phyloP scores from a whole-genome alignment of 2,113 vertebrate species.

The Ceuthmochares aereus region DNA sequence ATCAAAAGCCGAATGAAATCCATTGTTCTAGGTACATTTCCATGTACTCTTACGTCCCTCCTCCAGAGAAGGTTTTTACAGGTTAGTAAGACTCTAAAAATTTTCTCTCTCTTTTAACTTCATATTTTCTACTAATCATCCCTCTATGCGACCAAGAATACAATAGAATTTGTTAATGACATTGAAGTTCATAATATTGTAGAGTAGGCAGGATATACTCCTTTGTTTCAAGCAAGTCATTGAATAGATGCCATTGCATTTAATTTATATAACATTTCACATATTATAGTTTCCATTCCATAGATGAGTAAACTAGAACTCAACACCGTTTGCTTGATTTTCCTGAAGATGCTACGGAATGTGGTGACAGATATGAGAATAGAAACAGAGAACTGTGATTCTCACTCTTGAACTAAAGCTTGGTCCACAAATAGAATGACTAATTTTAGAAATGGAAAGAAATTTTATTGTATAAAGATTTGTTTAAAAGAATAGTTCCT shows the following conservation, averaged over 20 bases:
- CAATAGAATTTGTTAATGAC: constrained; percentile 12
- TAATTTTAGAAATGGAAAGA: neutral
- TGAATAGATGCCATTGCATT: neutral
- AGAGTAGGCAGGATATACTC: neutral
- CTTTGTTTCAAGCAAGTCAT: neutral
- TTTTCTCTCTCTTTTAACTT: neutral
- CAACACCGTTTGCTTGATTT: neutral
- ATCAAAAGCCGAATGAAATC: neutral
- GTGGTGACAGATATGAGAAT: constrained; percentile 1
- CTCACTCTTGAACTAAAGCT: neutral
- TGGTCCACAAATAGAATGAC: neutral
- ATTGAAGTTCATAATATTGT: neutral
- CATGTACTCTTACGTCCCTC: neutral
- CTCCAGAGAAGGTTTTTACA: neutral
- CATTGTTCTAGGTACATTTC: neutral
- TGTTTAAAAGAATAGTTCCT: neutral
- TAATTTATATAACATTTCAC: neutral
- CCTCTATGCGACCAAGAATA: neutral
- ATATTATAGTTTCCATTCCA: neutral
- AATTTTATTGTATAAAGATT: neutral
- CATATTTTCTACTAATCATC: neutral
- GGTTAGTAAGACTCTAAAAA: neutral
- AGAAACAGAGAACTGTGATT: constrained; percentile 17
- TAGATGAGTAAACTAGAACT: neutral
- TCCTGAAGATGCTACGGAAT: neutral